Evolutionary conservation across 2,888 invertebrate genomes (phyloP).

Genomic region (Antheraea yamamai): DNA sequence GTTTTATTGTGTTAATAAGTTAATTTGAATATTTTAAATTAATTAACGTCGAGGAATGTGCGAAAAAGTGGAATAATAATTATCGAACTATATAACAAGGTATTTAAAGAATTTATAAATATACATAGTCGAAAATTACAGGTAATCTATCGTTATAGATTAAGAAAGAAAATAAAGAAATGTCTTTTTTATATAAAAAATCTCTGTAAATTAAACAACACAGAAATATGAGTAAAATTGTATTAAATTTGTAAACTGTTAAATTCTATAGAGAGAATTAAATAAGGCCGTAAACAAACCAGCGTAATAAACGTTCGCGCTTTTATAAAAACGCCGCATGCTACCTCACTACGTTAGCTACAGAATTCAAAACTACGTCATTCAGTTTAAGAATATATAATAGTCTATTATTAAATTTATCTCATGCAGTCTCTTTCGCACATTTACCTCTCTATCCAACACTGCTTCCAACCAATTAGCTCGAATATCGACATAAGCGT

Average conservation of each 20-base stretch:
- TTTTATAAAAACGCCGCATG: constrained; percentile 14
- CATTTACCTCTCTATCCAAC: constrained; percentile 84
- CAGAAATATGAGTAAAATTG: not conserved
- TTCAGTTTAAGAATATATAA: constrained; percentile 10
- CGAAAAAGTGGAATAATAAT: constrained; percentile 60
- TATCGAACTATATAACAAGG: not conserved
- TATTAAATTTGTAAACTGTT: not conserved
- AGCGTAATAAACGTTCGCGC: not conserved
- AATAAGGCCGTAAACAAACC: not conserved
- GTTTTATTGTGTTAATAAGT: constrained; percentile 16
- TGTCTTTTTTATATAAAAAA: not conserved
- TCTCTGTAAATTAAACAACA: no score
- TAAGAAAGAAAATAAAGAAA: not conserved
- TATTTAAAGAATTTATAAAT: not conserved
- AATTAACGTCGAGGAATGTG: constrained; percentile 69
- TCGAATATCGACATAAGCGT: constrained; percentile 82
- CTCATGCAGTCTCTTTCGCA: constrained; percentile 71
- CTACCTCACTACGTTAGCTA: constrained; percentile 6
- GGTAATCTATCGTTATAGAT: no score
- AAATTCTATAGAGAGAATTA: not conserved
- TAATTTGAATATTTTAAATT: constrained; percentile 21
- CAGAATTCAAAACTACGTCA: constrained; percentile 19
- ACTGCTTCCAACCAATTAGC: constrained; percentile 82
- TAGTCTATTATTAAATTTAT: constrained; percentile 4
- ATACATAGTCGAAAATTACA: not conserved